Conservation (phyloP, 92 coral and sea anemone species). For the Actinernus sp. region DNA sequence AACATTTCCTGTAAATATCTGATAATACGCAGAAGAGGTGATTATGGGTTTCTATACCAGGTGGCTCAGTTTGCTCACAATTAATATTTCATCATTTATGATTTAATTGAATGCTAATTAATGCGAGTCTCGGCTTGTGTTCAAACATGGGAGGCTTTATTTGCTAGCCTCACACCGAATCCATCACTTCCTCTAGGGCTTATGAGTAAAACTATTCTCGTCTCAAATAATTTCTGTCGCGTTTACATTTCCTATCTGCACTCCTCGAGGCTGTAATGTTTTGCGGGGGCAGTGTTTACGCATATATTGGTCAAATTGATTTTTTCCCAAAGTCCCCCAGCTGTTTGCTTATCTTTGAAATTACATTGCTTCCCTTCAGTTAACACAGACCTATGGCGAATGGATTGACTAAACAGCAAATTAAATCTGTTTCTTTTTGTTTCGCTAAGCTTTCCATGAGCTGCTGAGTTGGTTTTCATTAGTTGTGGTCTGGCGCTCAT, state of each 20-base stretch:
- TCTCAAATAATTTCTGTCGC: not conserved
- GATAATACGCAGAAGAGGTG: not conserved
- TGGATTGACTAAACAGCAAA: not conserved
- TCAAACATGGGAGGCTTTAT: not conserved
- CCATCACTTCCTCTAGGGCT: not conserved
- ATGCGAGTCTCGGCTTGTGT: conserved; percentile 1
- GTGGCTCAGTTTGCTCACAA: not conserved
- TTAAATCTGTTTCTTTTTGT: not conserved
- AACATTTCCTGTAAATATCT: not conserved
- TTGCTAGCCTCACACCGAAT: not conserved
- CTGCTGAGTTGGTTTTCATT: not conserved
- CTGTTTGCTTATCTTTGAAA: conserved; percentile 5
- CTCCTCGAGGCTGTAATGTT: not conserved
- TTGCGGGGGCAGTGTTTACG: not conserved
- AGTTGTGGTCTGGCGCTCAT: not conserved
- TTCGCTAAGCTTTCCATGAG: not conserved
- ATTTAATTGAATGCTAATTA: conserved; percentile 40
- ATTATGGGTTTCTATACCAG: not conserved
- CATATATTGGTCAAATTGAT: not conserved
- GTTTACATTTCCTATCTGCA: not conserved
- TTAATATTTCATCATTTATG: conserved; percentile 44
- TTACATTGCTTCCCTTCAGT: not conserved
- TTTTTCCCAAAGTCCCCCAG: not conserved
- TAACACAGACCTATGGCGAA: conserved; percentile 1
- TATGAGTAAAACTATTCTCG: not conserved